Percentiles rank a stretch among this genome's conserved stretches.
Evolutionary conservation across 2,113 vertebrate genomes (phyloP).

Genomic region (Sinosuthora webbiana): DNA sequence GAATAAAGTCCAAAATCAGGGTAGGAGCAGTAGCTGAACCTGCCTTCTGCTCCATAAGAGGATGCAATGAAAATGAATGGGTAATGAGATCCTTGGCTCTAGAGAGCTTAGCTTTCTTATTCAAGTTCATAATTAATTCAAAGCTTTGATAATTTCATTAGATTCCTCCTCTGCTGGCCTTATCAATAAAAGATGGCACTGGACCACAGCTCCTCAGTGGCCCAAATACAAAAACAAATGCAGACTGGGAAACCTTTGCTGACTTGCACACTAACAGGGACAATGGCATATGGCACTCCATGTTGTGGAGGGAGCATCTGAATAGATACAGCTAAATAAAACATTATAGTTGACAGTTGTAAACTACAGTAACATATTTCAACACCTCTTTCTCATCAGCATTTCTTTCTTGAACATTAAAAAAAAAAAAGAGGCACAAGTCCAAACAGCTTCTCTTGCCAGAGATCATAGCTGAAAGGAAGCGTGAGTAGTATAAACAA

Average conservation of each 20-base stretch:
- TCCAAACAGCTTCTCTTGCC: slow-evolving; percentile 37
- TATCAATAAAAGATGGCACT: slow-evolving; percentile 96
- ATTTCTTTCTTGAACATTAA: slow-evolving; percentile 17
- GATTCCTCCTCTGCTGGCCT: slow-evolving; percentile 81
- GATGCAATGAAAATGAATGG: slow-evolving; percentile 90
- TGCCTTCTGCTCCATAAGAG: slow-evolving; percentile 85
- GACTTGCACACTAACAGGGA: slow-evolving; percentile 69
- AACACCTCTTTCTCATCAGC: slow-evolving; percentile 58
- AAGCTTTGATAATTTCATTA: slow-evolving; percentile 99
- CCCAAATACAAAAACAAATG: slow-evolving; percentile 68
- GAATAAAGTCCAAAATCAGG: slow-evolving; percentile 86
- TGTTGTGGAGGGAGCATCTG: slow-evolving; percentile 69
- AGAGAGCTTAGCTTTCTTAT: slow-evolving; percentile 92
- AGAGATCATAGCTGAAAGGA: slow-evolving; percentile 14
- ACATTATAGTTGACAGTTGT: slow-evolving; percentile 72
- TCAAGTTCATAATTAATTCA: slow-evolving; percentile 99
- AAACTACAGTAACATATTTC: slow-evolving; percentile 70
- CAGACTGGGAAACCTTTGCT: slow-evolving; percentile 68
- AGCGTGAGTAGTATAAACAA: background rate
- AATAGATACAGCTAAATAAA: slow-evolving; percentile 81
- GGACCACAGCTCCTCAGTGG: slow-evolving; percentile 83
- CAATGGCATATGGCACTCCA: slow-evolving; percentile 82
- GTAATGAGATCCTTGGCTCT: slow-evolving; percentile 87
- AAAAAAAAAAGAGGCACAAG: background rate
- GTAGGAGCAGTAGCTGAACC: slow-evolving; percentile 78